A percentile compares a stretch with the other conserved stretches of the same genome.
Conservation (phyloP, 2,113 vertebrate species). For the Pholis gunnellus region DNA sequence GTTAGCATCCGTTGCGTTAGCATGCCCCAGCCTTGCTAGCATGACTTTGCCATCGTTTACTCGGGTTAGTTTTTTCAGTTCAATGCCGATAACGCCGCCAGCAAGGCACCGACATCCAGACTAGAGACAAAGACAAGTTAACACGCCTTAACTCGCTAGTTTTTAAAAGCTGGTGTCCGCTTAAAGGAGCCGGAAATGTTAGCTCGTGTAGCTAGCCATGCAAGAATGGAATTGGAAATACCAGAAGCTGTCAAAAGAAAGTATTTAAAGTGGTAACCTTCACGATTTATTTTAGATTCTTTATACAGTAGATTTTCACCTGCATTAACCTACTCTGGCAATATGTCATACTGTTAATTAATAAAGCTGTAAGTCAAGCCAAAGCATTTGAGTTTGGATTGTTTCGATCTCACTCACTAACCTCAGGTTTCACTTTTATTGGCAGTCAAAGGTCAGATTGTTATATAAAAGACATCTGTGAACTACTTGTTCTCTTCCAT, state of each 20-base stretch:
- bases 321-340: not conserved
- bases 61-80: not conserved
- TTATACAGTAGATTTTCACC: not conserved
- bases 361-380: too few species aligned
- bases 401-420: not conserved
- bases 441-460: not conserved
- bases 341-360: too few species aligned
- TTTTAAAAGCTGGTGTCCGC: too few species aligned
- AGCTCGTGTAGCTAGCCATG: conserved; percentile 47
- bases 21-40: conserved; percentile 30
- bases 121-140: not conserved
- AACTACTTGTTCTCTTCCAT: not conserved
- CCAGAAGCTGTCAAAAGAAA: conserved; percentile 46
- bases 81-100: not conserved
- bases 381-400: not conserved
- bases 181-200: not conserved
- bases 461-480: not conserved
- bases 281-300: not conserved
- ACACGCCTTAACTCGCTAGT: too few species aligned
- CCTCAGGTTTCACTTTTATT: conserved; percentile 13
- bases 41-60: conserved; percentile 16
- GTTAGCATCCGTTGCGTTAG: conserved; percentile 63
- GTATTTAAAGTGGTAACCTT: conserved; percentile 18
- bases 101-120: not conserved
- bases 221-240: conserved; percentile 6